These are phyloP conservation scores for Mechanitis mazaeus DNA, from an alignment of 2,888 invertebrate genomes.

Conservation along the genomic window DNA sequence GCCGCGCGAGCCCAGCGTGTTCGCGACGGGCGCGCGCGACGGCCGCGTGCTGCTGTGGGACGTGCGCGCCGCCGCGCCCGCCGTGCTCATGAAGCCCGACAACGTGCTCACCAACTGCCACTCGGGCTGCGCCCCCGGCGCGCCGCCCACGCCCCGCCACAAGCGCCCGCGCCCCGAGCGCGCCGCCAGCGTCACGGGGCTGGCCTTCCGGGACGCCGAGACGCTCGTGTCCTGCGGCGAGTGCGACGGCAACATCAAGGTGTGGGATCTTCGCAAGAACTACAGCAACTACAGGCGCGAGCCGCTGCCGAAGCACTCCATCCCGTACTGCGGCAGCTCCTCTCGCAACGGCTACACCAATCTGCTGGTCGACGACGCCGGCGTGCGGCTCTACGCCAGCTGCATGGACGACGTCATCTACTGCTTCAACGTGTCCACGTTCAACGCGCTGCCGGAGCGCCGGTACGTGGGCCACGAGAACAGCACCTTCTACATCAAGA, in stretches of 20 bases:
- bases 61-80: constrained; percentile 53
- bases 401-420: constrained; percentile 92
- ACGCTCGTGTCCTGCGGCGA: constrained; percentile 91
- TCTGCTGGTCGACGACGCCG: constrained; percentile 82
- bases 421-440: constrained; percentile 86
- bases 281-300: constrained; percentile 82
- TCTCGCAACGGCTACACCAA: constrained; percentile 85
- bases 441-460: constrained; percentile 79
- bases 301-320: constrained; percentile 82
- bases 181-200: constrained; percentile 86
- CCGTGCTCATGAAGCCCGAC: constrained; percentile 77
- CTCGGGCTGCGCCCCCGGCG: constrained; percentile 60
- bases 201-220: constrained; percentile 87
- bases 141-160: constrained; percentile 69
- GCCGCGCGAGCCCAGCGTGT: constrained; percentile 82
- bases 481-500: constrained; percentile 90
- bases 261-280: constrained; percentile 91
- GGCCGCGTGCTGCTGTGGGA: constrained; percentile 94
- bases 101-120: constrained; percentile 84
- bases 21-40: constrained; percentile 92
- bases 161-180: constrained; percentile 70
- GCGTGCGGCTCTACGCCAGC: constrained; percentile 85
- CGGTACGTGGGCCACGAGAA: constrained; percentile 85
- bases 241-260: constrained; percentile 89
- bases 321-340: constrained; percentile 85